These are phyloP conservation scores for Petrolisthes cinctipes DNA, from an alignment of 2,888 invertebrate genomes.

Conservation along the genomic window DNA sequence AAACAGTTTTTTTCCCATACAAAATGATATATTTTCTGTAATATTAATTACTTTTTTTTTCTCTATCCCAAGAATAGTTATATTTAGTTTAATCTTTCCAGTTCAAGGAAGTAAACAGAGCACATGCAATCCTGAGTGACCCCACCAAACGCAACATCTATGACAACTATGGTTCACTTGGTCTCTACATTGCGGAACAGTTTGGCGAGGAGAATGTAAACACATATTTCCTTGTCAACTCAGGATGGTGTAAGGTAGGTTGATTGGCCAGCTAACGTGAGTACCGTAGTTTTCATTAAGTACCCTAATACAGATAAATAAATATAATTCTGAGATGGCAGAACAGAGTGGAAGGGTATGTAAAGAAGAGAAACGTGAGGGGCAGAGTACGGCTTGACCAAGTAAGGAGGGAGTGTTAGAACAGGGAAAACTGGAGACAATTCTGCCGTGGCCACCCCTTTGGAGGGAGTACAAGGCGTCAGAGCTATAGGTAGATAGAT, in stretches of 20 bases:
- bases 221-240: conserved; percentile 96
- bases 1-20: background rate
- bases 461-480: too few species aligned
- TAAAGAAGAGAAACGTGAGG: too few species aligned
- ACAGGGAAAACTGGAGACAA: too few species aligned
- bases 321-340: too few species aligned
- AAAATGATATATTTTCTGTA: background rate
- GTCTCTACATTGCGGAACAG: conserved; percentile 95
- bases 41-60: background rate
- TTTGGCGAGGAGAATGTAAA: conserved; percentile 99
- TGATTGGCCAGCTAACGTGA: too few species aligned
- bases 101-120: conserved; percentile 97
- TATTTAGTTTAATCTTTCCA: conserved; percentile 68
- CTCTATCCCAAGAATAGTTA: conserved; percentile 49
- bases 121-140: conserved; percentile 93
- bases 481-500: too few species aligned
- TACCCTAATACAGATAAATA: too few species aligned
- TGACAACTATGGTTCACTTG: conserved; percentile 97
- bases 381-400: too few species aligned
- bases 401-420: too few species aligned
- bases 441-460: too few species aligned
- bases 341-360: too few species aligned
- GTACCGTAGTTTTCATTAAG: too few species aligned
- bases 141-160: conserved; percentile 96
- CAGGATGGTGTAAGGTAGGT: conserved; percentile 82